Base-by-base conservation (phyloP, 2,113 vertebrate species). In the Epinephelus lanceolatus region DNA sequence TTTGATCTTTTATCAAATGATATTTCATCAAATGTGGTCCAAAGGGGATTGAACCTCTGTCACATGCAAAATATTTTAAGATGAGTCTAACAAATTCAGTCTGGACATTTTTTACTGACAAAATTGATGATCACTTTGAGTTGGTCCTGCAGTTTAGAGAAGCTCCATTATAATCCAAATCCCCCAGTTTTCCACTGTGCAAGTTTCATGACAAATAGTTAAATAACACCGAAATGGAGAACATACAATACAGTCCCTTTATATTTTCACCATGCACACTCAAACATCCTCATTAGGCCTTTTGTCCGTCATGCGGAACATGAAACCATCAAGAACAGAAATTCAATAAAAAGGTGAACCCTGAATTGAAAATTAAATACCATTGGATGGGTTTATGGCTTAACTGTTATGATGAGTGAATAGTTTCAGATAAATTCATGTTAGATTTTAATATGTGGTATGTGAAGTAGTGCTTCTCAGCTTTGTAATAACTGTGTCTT, bases 251-350 rank as follows among this genome's bases (percentile, higher is more conserved):
- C 21, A 19, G 14, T 37, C 30, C 3, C 2, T n/a, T 80, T 18
- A 14, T 33, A 1, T 37, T 47, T 47, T 19, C 40, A 49, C 19
- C 11, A 19, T 21, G n/a, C 55, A 69, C 27, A 73, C 14, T 65
- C 19, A 23, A 21, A 78, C 69, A 40, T 51, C 25, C 19, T 17
- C 42, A 37, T n/a, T 55, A 21, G 10, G n/a, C 17, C 42, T 19
- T 76, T 19, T 75, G 14, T 52, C 30, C 13, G 15, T 76, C 60
- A 62, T 25, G 73, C 25, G 30, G 56, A 40, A 30, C 59, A 30
- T 68, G 57, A 47, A 65, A 47, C 33, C 52, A 80, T 71, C 69
- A 66, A 9, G 13, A n/a, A 18, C 10, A 18, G n/a, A 18, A 37
- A 23, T 57, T 17, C 52, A 57, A 33, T 42, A n/a, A 45, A 76